These are phyloP conservation scores for Porphyrio hochstetteri DNA, from an alignment of 2,113 vertebrate genomes.

Conservation along the genomic window DNA sequence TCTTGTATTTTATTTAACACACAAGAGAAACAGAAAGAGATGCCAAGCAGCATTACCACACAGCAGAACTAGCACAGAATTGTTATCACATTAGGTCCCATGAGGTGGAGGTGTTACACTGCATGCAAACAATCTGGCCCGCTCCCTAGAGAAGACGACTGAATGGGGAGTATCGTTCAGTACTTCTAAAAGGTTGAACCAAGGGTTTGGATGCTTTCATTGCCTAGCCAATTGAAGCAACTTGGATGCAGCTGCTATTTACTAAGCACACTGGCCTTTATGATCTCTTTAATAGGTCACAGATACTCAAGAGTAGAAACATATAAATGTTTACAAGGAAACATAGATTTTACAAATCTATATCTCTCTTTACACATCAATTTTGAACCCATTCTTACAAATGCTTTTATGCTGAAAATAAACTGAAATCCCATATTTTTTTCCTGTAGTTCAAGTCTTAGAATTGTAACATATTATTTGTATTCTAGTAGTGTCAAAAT, in stretches of 20 bases:
- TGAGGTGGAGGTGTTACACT: fast-evolving
- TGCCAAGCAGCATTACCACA: not conserved
- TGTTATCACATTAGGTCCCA: not conserved
- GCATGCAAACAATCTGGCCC: not conserved
- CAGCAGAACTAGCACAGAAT: not conserved
- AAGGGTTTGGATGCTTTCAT: not conserved
- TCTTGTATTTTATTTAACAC: not conserved
- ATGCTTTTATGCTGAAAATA: not conserved
- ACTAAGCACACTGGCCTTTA: not conserved
- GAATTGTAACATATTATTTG: not conserved
- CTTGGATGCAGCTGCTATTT: not conserved
- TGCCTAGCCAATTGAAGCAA: not conserved
- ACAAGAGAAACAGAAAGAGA: not conserved
- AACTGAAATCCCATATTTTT: not conserved
- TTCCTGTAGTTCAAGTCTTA: not conserved
- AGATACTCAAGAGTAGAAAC: not conserved
- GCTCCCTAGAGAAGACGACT: not conserved
- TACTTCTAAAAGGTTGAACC: not conserved
- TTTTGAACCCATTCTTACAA: not conserved
- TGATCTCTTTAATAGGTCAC: not conserved
- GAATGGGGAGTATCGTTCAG: not conserved
- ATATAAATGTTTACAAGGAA: not conserved
- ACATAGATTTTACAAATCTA: not conserved
- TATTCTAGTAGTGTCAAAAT: constrained; percentile 3
- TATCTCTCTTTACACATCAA: not conserved